Conservation (phyloP, 1,140 invertebrate species). For the Drosophila baimaii region DNA sequence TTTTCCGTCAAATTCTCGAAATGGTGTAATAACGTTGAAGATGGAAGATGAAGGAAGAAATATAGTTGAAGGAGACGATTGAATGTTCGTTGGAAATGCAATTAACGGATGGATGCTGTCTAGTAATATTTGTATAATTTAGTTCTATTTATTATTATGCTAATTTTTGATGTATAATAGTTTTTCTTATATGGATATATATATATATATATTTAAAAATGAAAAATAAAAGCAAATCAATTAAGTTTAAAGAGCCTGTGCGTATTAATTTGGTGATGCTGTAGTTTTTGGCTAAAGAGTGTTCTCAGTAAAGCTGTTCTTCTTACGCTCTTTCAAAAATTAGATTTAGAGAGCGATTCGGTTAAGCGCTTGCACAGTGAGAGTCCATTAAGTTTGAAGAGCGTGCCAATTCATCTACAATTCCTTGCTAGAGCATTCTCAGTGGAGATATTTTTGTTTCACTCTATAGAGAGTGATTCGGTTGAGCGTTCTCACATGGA, state of each 20-base stretch:
- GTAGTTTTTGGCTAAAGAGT: too few species aligned
- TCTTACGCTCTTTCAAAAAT: too few species aligned
- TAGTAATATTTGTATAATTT: slow-evolving; percentile 83
- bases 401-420: too few species aligned
- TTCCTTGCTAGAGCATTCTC: too few species aligned
- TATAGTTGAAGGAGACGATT: slow-evolving; percentile 19
- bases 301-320: too few species aligned
- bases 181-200: slow-evolving; percentile 75
- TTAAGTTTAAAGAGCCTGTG: too few species aligned
- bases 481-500: too few species aligned
- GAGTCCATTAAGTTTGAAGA: slow-evolving; percentile 9
- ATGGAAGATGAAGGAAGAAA: slow-evolving; percentile 11
- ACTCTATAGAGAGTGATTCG: too few species aligned
- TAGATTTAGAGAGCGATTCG: too few species aligned
- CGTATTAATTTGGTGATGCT: too few species aligned
- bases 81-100: slow-evolving; percentile 51
- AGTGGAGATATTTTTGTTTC: too few species aligned
- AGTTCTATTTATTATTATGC: slow-evolving; percentile 82
- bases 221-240: slow-evolving; percentile 79
- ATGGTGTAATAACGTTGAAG: slow-evolving; percentile 39
- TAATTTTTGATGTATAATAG: slow-evolving; percentile 82
- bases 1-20: slow-evolving; percentile 52
- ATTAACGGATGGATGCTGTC: slow-evolving; percentile 65
- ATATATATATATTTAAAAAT: slow-evolving; percentile 68
- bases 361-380: too few species aligned